These are phyloP conservation scores for Drosophila sp. DNA, from an alignment of 1,140 invertebrate genomes.

Conservation along the genomic window DNA sequence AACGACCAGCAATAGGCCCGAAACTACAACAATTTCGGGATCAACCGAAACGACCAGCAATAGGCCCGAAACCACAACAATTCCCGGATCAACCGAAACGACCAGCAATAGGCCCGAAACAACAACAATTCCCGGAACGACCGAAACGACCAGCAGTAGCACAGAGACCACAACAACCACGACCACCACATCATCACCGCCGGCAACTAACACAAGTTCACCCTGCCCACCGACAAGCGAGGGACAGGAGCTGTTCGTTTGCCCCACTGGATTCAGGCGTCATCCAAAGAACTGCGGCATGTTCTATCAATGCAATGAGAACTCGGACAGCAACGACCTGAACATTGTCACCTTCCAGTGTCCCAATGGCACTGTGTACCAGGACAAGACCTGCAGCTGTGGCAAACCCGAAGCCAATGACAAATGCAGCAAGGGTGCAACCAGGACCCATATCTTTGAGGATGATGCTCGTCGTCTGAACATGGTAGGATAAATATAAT, in stretches of 20 bases:
- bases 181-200: constrained; percentile 17
- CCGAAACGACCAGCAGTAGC: constrained; percentile 43
- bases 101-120: constrained; percentile 15
- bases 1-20: not conserved
- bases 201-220: constrained; percentile 53
- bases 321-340: constrained; percentile 86
- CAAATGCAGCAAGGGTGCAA: constrained; percentile 56
- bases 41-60: constrained; percentile 14
- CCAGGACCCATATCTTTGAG: constrained; percentile 83
- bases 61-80: constrained; percentile 24
- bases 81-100: constrained; percentile 17
- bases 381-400: constrained; percentile 89
- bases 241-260: constrained; percentile 89
- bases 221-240: constrained; percentile 85
- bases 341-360: constrained; percentile 90
- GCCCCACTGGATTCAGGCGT: constrained; percentile 91
- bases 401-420: constrained; percentile 78
- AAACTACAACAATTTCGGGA: constrained; percentile 42
- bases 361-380: constrained; percentile 89
- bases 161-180: constrained; percentile 45
- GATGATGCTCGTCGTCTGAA: constrained; percentile 85
- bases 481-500: constrained; percentile 58
- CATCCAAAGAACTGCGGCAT: constrained; percentile 93
- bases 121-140: constrained; percentile 2
- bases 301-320: constrained; percentile 91